Conservation (phyloP, 2,797 vertebrate species). For the Netta rufina region DNA sequence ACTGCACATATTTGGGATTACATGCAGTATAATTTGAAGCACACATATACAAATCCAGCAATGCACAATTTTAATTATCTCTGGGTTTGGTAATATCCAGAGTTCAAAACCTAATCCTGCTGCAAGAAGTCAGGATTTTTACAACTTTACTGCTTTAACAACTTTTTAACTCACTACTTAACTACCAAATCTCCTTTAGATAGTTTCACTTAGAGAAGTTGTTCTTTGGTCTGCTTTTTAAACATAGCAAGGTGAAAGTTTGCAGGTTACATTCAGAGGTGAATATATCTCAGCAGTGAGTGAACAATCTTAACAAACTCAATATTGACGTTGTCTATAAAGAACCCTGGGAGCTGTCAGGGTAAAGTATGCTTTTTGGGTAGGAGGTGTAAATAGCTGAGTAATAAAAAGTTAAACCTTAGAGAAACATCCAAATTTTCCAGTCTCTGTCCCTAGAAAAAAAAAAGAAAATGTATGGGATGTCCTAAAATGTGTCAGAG, state of each 20-base stretch:
- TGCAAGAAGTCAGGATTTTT: not conserved
- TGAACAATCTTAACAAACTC: not conserved
- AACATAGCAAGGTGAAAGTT: not conserved
- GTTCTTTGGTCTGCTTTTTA: not conserved
- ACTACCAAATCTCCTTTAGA: not conserved
- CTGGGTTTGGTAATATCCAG: not conserved
- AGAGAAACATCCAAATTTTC: not conserved
- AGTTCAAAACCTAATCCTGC: not conserved
- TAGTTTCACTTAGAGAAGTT: not conserved
- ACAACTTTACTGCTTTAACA: not conserved
- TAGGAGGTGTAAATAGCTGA: not conserved
- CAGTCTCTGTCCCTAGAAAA: not conserved
- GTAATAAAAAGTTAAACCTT: not conserved
- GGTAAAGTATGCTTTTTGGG: not conserved
- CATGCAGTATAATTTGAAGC: not conserved
- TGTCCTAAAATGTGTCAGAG: not conserved
- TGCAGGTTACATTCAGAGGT: not conserved
- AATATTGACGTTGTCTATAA: not conserved
- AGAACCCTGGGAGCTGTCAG: not conserved
- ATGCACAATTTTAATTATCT: not conserved
- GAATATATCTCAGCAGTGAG: not conserved
- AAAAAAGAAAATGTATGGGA: not conserved
- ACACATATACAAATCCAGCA: not conserved
- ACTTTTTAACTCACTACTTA: not conserved
- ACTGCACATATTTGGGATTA: not conserved